Percentiles rank a stretch among this genome's conserved stretches.
Conservation (phyloP, 1,140 invertebrate genomes). For the Papilio xuthus region DNA sequence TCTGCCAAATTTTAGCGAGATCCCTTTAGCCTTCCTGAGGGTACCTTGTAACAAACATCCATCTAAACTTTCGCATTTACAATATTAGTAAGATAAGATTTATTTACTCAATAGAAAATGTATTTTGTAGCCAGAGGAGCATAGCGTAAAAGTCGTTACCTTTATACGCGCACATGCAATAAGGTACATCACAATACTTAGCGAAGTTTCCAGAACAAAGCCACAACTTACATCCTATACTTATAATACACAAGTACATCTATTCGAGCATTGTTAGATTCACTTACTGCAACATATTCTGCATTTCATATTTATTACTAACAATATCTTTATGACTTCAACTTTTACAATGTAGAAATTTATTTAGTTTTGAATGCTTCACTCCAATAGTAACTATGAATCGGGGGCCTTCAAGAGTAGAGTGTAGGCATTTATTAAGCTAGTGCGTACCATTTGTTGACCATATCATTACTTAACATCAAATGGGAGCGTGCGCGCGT, state of each 20-base stretch:
- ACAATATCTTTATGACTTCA: background rate
- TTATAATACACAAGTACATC: conserved; percentile 61
- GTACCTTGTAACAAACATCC: no score
- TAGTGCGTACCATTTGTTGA: no score
- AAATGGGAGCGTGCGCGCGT: no score
- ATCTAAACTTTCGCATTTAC: no score
- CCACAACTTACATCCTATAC: conserved; percentile 61
- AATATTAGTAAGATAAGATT: no score
- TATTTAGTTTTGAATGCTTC: background rate
- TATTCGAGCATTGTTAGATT: conserved; percentile 66
- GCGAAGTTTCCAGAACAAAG: conserved; percentile 71
- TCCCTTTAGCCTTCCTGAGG: no score
- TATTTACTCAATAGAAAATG: conserved; percentile 7
- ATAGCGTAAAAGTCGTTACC: conserved; percentile 46
- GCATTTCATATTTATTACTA: conserved; percentile 38
- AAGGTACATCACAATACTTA: conserved; percentile 64
- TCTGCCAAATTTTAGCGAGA: no score
- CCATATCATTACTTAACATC: no score
- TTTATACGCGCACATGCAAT: conserved; percentile 61
- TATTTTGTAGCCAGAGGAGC: conserved; percentile 20
- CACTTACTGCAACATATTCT: conserved; percentile 56
- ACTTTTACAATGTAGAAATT: no score
- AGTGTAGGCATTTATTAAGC: no score
- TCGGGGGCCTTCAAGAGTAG: no score
- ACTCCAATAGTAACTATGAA: background rate